Conservation (phyloP, 2,113 vertebrate genomes). For the Proterorhinus semilunaris region DNA sequence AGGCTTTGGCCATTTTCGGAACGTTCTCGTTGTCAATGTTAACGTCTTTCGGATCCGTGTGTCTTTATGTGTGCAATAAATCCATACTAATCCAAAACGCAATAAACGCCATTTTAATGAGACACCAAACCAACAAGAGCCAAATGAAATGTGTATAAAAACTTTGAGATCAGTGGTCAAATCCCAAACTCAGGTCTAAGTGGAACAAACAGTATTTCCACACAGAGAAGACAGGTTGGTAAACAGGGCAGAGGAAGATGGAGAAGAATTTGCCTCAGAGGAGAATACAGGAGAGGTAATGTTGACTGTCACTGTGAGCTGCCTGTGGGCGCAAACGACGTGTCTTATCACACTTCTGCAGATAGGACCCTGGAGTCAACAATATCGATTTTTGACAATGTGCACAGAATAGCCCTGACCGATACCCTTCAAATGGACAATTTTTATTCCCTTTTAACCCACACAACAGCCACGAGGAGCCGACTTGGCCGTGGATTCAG, state of each 20-base stretch:
- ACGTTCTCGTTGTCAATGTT: too few species aligned
- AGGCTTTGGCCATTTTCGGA: too few species aligned
- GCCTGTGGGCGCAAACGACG: background rate
- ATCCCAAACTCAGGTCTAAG: background rate
- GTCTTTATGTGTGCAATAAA: too few species aligned
- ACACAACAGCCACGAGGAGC: conserved; percentile 2
- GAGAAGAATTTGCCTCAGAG: conserved; percentile 85
- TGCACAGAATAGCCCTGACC: background rate
- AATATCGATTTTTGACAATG: background rate
- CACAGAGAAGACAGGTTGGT: conserved; percentile 21
- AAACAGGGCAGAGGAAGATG: conserved; percentile 31
- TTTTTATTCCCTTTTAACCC: conserved; percentile 12
- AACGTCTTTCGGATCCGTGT: too few species aligned
- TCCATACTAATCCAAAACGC: too few species aligned
- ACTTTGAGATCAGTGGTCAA: background rate
- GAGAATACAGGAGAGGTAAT: conserved; percentile 68
- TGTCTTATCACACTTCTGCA: conserved; percentile 34
- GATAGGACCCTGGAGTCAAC: conserved; percentile 41
- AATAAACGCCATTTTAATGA: too few species aligned
- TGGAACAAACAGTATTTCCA: background rate
- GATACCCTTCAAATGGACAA: background rate
- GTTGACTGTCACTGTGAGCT: conserved; percentile 66
- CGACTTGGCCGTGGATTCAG: conserved; percentile 13
- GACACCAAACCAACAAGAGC: too few species aligned
- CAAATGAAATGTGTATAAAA: too few species aligned